A percentile compares a stretch with the other conserved stretches of the same genome.
These are phyloP conservation scores for Heptascelio sp. DNA, from an alignment of 2,888 invertebrate species.

Conservation along the genomic window DNA sequence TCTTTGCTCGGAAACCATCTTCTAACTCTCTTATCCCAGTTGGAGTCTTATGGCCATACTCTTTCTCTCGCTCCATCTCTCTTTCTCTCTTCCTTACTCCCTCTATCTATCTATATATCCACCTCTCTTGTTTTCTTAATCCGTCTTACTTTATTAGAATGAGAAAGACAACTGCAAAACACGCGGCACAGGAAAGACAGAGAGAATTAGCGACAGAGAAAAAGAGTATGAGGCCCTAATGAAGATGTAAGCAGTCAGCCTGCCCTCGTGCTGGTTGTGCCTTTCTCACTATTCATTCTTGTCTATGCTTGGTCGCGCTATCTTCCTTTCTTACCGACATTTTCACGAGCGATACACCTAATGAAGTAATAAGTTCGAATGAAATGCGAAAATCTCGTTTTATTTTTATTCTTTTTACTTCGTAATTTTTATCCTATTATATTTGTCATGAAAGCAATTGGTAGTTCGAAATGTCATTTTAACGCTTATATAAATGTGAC, in stretches of 20 bases:
- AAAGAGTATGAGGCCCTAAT: slow-evolving; percentile 81
- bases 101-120: too few relatives aligned
- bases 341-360: slow-evolving; percentile 64
- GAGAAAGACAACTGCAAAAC: slow-evolving; percentile 42
- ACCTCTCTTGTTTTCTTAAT: too few relatives aligned
- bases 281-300: slow-evolving; percentile 74
- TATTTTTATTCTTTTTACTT: background rate
- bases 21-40: slow-evolving; percentile 79
- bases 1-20: slow-evolving; percentile 82
- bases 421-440: background rate
- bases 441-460: background rate
- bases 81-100: too few relatives aligned
- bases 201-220: slow-evolving; percentile 52
- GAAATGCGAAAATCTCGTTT: slow-evolving; percentile 30
- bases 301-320: slow-evolving; percentile 58
- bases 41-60: slow-evolving; percentile 74
- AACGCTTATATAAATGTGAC: background rate
- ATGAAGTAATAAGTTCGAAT: slow-evolving; percentile 62
- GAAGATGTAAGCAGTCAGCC: slow-evolving; percentile 84
- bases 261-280: slow-evolving; percentile 77
- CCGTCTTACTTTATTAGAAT: slow-evolving; percentile 22
- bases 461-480: background rate
- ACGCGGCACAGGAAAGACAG: slow-evolving; percentile 50
- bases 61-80: slow-evolving; percentile 43
- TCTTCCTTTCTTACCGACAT: slow-evolving; percentile 57